A percentile compares a stretch with the other conserved stretches of the same genome.
phyloP scores from a whole-genome alignment of 1,140 invertebrate species.

The Pseudomyrmex flavicornis region DNA sequence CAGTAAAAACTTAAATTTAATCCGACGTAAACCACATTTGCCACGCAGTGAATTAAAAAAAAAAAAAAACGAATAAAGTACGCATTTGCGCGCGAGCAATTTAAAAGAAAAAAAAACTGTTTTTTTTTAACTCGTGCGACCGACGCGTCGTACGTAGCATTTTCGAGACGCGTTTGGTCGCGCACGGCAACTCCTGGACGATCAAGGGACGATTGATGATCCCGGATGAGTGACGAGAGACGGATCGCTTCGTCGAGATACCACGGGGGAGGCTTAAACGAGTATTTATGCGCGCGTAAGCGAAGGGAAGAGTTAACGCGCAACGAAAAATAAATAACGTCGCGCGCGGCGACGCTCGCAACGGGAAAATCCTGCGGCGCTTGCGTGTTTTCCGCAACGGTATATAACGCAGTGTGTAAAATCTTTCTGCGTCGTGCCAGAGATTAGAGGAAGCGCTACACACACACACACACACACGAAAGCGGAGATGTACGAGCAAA shows the following conservation, averaged over 20 bases:
- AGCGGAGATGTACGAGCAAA: conserved; percentile 56
- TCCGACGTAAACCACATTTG: neutral
- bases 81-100: too few relatives aligned
- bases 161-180: conserved; percentile 20
- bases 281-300: conserved; percentile 76
- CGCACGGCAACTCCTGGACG: conserved; percentile 31
- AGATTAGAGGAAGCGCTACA: conserved; percentile 61
- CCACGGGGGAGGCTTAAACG: conserved; percentile 70
- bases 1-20: too few relatives aligned
- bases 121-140: conserved; percentile 15
- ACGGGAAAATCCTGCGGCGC: too few relatives aligned
- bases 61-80: neutral
- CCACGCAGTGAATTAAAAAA: neutral
- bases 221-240: conserved; percentile 72
- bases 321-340: conserved; percentile 72
- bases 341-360: conserved; percentile 33
- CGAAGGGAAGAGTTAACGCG: conserved; percentile 72
- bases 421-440: conserved; percentile 65
- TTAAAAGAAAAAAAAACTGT: conserved; percentile 19
- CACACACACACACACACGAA: neutral
- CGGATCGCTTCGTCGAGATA: conserved; percentile 66
- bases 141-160: conserved; percentile 25
- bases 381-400: conserved; percentile 50
- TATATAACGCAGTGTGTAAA: conserved; percentile 51
- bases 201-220: conserved; percentile 72